phyloP scores from a whole-genome alignment of 1,140 invertebrate genomes.

The Chelonus insularis region DNA sequence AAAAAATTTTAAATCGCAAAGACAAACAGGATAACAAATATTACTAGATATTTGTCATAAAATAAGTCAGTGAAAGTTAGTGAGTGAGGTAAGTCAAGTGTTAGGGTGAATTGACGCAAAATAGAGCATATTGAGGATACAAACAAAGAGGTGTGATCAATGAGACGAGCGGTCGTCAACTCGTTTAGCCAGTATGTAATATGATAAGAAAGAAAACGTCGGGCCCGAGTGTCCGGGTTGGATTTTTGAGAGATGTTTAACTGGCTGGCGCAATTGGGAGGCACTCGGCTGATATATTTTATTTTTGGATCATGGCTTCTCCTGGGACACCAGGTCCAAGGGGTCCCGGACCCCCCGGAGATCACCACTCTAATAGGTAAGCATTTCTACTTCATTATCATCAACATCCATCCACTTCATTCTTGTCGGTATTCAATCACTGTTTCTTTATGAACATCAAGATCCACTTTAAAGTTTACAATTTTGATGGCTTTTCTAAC shows the following conservation, averaged over 20 bases:
- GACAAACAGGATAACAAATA: background rate
- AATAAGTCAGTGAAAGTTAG: background rate
- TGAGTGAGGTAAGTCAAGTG: slow-evolving; percentile 1
- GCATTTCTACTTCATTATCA: background rate
- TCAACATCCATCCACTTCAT: background rate
- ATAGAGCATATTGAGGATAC: background rate
- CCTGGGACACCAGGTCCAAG: slow-evolving; percentile 35
- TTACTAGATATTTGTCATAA: background rate
- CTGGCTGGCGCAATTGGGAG: slow-evolving; percentile 28
- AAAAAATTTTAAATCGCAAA: background rate
- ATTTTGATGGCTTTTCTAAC: no score
- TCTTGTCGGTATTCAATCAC: background rate
- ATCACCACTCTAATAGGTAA: slow-evolving; percentile 42
- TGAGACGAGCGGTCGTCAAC: slow-evolving; percentile 24
- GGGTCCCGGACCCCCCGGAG: slow-evolving; percentile 41
- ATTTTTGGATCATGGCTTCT: slow-evolving; percentile 36
- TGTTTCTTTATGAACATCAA: no score
- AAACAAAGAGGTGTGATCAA: slow-evolving; percentile 26
- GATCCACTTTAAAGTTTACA: no score
- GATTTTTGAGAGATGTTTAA: slow-evolving; percentile 27
- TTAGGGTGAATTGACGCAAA: background rate
- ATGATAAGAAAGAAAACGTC: slow-evolving; percentile 27
- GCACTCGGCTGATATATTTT: slow-evolving; percentile 33
- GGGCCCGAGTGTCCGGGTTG: slow-evolving; percentile 29
- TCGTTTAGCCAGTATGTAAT: slow-evolving; percentile 27